Base-by-base conservation (phyloP, 2,888 invertebrate genomes). In the Drosophila anomelani region DNA sequence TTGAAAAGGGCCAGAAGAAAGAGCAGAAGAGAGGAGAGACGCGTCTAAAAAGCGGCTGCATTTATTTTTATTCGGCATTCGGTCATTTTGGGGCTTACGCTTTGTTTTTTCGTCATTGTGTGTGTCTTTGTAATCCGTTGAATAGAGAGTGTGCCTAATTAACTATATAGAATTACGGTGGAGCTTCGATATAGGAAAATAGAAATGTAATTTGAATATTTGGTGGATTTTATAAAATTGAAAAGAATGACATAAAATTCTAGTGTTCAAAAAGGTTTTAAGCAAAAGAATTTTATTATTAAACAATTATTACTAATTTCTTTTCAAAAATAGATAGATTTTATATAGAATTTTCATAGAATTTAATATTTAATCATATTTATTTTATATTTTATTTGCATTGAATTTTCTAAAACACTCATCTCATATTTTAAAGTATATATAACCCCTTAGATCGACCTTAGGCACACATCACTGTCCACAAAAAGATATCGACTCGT, bases 11-110 rank as follows among this genome's bases (percentile, higher is more conserved):
- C 71, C 29, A 49, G 74, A 62, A 62, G 62, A 64, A 64, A 32
- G 26, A 49, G 36, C 49, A 38, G 44, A 57, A 26, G 44, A 17
- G 44, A 43, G 15, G 17, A 26, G 26, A 26, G n/a, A n/a, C 38
- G 34, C 49, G 36, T 23, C 62, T 34, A 20, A 64, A 60, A 44
- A 70, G 77, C 73, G 56, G 44, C 58, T 78, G 79, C 71, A 79
- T 72, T 78, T 68, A 72, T 81, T 79, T 77, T 58, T 57, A 73
- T 75, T 59, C 67, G 72, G 70, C 57, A 61, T 72, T 75, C 76
- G 74, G 74, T 56, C 71, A 73, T 73, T 69, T 68, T 58, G 58
- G 58, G 81, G 81, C 87, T 83, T 83, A 81, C 72, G 85, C 78
- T 77, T 80, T 80, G 80, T 59, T 75, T 69, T 38, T 64, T 43